Conservation (phyloP, 2,113 vertebrate genomes). For the Holacanthus passer region DNA sequence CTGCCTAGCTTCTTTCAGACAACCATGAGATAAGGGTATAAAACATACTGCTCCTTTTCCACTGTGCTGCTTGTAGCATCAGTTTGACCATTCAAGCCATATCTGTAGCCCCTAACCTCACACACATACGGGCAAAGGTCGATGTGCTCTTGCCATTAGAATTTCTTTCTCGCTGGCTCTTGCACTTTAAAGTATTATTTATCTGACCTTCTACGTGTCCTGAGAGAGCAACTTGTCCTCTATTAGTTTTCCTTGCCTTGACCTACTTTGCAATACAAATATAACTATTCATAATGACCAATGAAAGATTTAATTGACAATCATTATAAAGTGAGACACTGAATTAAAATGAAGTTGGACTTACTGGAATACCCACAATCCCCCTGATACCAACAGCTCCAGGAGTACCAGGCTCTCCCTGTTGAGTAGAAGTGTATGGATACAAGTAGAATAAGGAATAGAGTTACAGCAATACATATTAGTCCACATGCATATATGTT, state of each 20-base stretch:
- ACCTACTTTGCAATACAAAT: slow-evolving; percentile 7
- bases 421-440: slow-evolving; percentile 14
- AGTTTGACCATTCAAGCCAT: slow-evolving; percentile 1
- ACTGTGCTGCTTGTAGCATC: background rate
- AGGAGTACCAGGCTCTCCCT: slow-evolving; percentile 83
- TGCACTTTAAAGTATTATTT: slow-evolving; percentile 45
- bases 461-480: background rate
- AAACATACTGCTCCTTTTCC: background rate
- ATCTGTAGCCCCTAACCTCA: slow-evolving; percentile 20
- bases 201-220: slow-evolving; percentile 14
- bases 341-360: slow-evolving; percentile 44
- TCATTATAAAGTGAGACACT: background rate
- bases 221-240: slow-evolving; percentile 18
- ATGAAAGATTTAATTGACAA: background rate
- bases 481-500: background rate
- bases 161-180: slow-evolving; percentile 5
- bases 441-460: background rate
- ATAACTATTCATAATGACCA: background rate
- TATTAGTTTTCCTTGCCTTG: background rate
- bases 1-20: background rate
- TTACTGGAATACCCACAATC: slow-evolving; percentile 86
- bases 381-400: slow-evolving; percentile 82
- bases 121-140: background rate
- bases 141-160: background rate
- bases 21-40: background rate